These are phyloP conservation scores for Pissodes strobi DNA, from an alignment of 1,140 invertebrate genomes.

Conservation along the genomic window DNA sequence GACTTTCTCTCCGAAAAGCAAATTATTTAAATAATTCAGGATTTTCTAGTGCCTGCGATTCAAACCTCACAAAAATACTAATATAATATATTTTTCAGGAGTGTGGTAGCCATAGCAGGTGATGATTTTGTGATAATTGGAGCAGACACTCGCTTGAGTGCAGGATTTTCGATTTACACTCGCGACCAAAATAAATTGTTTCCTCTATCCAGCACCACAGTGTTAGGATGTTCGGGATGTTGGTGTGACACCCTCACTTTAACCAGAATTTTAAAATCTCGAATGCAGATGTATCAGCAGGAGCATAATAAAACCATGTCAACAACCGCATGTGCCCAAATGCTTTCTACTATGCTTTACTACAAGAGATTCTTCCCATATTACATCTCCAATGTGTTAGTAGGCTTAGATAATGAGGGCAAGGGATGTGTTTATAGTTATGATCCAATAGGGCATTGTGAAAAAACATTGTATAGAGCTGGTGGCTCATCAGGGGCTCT, in stretches of 20 bases:
- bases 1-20: too few species aligned
- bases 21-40: too few species aligned
- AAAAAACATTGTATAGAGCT: conserved; percentile 77
- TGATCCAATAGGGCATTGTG: conserved; percentile 95
- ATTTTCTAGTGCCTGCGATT: too few species aligned
- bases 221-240: conserved; percentile 89
- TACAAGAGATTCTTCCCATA: conserved; percentile 98
- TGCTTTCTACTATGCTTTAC: conserved; percentile 95
- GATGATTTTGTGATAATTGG: conserved; percentile 63
- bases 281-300: conserved; percentile 94
- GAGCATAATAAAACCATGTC: conserved; percentile 94
- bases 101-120: conserved; percentile 90
- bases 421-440: conserved; percentile 94
- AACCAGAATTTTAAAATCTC: conserved; percentile 80
- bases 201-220: conserved; percentile 75
- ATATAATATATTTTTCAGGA: conserved; percentile 60
- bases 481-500: conserved; percentile 82
- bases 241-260: conserved; percentile 98
- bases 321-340: conserved; percentile 89
- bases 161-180: conserved; percentile 88
- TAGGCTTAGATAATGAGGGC: conserved; percentile 85
- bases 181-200: conserved; percentile 87
- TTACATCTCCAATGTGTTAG: conserved; percentile 94
- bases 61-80: too few species aligned
- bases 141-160: conserved; percentile 91